Percentiles rank a stretch among this genome's conserved stretches.
phyloP scores from a whole-genome alignment of 2,113 vertebrate species.

The Gorsachius goisagi region DNA sequence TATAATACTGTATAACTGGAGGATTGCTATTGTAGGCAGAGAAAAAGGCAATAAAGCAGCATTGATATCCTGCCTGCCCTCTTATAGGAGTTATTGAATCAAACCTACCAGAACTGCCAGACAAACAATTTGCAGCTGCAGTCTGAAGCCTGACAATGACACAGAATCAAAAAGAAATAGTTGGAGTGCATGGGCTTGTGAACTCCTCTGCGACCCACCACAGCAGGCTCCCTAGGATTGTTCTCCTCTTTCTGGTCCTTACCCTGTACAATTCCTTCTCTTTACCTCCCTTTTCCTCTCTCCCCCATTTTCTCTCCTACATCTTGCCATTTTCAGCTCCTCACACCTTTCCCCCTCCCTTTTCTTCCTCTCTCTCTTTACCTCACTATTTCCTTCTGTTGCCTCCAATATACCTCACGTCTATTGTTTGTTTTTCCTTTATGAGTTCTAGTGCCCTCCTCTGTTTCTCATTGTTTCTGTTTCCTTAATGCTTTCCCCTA shows the following conservation, averaged over 20 bases:
- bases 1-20: conserved; percentile 65
- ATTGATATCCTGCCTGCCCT: conserved; percentile 76
- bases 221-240: conserved; percentile 66
- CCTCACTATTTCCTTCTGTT: not conserved
- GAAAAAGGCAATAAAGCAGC: conserved; percentile 76
- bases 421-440: not conserved
- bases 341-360: not conserved
- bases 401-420: not conserved
- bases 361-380: not conserved
- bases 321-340: not conserved
- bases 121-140: conserved; percentile 76
- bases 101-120: conserved; percentile 74
- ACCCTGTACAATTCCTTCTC: not conserved
- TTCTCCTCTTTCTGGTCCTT: conserved; percentile 51
- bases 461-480: not conserved
- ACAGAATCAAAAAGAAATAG: conserved; percentile 71
- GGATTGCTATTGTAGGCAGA: conserved; percentile 73
- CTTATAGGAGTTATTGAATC: conserved; percentile 76
- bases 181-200: conserved; percentile 60
- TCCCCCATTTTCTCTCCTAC: not conserved
- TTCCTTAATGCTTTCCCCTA: not conserved
- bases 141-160: conserved; percentile 74
- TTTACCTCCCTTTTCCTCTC: not conserved
- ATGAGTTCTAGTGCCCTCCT: not conserved
- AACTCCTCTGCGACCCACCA: conserved; percentile 62